Evolutionary conservation across 2,113 vertebrate species (phyloP).

Genomic region (Conger conger): DNA sequence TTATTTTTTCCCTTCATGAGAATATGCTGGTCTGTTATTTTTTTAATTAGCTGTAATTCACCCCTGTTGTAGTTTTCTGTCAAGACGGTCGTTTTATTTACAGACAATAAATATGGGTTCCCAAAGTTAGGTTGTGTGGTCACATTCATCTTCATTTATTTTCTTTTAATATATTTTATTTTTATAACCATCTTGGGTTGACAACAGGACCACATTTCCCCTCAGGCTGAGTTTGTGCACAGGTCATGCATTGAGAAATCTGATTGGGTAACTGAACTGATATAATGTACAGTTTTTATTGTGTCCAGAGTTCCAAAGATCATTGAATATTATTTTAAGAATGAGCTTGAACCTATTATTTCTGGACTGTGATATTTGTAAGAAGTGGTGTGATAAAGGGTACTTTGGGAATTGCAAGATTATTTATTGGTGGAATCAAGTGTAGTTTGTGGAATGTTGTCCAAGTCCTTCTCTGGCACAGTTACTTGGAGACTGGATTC

Average conservation of each 20-base stretch:
- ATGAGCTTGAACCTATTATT: conserved; percentile 51
- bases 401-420: conserved; percentile 55
- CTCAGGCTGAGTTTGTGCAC: background rate
- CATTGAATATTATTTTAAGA: conserved; percentile 63
- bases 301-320: conserved; percentile 74
- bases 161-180: background rate
- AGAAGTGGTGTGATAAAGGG: conserved; percentile 76
- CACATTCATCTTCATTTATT: background rate
- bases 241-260: background rate
- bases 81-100: background rate
- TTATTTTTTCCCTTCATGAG: background rate
- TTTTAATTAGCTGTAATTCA: conserved; percentile 1
- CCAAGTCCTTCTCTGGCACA: conserved; percentile 3
- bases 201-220: background rate
- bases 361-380: conserved; percentile 74
- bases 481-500: conserved; percentile 58
- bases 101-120: conserved; percentile 1
- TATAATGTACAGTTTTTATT: background rate
- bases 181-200: background rate
- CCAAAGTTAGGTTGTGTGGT: conserved; percentile 4
- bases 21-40: background rate
- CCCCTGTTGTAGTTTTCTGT: conserved; percentile 8
- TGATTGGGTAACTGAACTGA: background rate
- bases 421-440: conserved; percentile 50
- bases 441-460: conserved; percentile 45